Base-by-base conservation (phyloP, 2,113 vertebrate genomes). In the Cyprinodon brontotheroides region DNA sequence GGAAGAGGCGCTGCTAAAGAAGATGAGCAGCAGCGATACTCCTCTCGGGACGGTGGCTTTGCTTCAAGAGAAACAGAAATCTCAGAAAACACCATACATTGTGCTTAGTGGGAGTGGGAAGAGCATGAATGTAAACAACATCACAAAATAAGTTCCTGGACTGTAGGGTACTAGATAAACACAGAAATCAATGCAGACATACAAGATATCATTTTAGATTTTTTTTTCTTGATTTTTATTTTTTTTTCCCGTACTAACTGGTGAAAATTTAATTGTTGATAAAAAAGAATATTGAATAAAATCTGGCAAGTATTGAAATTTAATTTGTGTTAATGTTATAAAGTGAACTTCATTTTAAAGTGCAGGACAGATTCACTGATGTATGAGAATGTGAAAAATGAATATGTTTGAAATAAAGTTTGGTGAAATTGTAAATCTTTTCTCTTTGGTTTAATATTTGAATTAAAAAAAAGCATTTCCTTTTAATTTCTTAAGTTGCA, bases 61-160 rank as follows among this genome's bases (percentile, higher is more conserved):
- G 87, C 95, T 97, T n/a, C 97, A 98, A 85, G 97, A 98, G 89
- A 98, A 98, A 79, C 97, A 98, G 89, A 97, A 97, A 79, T 96
- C 97, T 11, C 97, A 98, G 92, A 98, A 98, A 89, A 98, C 96
- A 0, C 96, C 96, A 0, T 98, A 97, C 84, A 96, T 97, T 2
- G 96, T 98, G 40, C 96, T 98, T 15, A 98, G 97, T 4, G 97
- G 97, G 39, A 96, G 96, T 1, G 96, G 96, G 29, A 98, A 98
- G 91, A 97, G 97, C 91, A 97, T 98, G 96, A 98, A 97, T 1
- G 95, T 95, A 75, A 92, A 92, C 77, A 90, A 70, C 20, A 93
- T 93, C 40, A 93, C 92, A n/a, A 90, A 93, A 85, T 93, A 80
- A 86, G 38, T 74, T 17, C 41, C 1, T 4, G 41, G 43, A 15